Evolutionary conservation across 2,888 invertebrate species (phyloP), one percentile per base, ranked within the genome.

Genomic region (Rotaria socialis): DNA sequence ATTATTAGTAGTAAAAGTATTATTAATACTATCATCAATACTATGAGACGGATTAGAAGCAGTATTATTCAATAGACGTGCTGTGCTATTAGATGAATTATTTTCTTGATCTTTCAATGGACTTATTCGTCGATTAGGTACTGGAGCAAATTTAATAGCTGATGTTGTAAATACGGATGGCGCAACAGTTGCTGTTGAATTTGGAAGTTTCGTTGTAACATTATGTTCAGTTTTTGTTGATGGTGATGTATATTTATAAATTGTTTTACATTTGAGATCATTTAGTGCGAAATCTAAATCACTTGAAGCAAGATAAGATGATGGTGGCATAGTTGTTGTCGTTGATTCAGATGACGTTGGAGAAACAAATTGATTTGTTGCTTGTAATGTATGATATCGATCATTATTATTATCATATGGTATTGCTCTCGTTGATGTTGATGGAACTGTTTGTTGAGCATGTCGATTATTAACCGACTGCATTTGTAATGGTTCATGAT

Each of bases 1-100:
- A 67, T 67, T 67, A 35, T 19, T 67, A 67, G 67, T 27, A 41
- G 27, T 6, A 67, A 35, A 19, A 67, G 35, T 19, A 67, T 2
- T 35, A 67, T 67, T 67, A 41, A 67, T 67, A 67, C 67, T 67
- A 67, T 67, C 67, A 19, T 67, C 67, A 41, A 41, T 35, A 67
- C 35, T 35, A 35, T 27, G 24, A 67, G 67, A 67, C 14, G 67
- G 19, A 67, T 67, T 67, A 67, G 67, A 67, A 35, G 19, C 35
- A 35, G 27, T 35, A 67, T 8, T 67, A 41, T 35, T 67, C 35
- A 67, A 67, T 67, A 67, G 35, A 16, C 35, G 67, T 67, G 35
- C 67, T 67, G 67, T 60, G 27, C 14, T 27, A 11, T n/a, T 11
- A 14, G 60, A 60, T 2, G 60, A 67, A 27, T 4, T 27, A 67